Percentiles rank a stretch among this genome's conserved stretches.
Conservation (phyloP, 2,888 invertebrate species). For the Acronicta psi region DNA sequence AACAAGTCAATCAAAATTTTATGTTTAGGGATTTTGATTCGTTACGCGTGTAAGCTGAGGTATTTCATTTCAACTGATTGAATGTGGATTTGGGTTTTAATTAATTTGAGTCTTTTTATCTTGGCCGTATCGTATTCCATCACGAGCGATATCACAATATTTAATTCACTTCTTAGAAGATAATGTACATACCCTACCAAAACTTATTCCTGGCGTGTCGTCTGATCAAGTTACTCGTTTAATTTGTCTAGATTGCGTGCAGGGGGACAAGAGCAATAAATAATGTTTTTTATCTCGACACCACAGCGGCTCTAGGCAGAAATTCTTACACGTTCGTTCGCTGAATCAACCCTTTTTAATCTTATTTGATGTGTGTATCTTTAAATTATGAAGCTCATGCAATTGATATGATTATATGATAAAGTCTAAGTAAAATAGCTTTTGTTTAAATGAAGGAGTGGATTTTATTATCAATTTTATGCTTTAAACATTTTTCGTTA, state of each 20-base stretch:
- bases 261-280: slow-evolving; percentile 81
- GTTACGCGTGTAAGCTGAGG: slow-evolving; percentile 38
- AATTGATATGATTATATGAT: slow-evolving; percentile 53
- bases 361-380: slow-evolving; percentile 63
- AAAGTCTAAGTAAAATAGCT: slow-evolving; percentile 22
- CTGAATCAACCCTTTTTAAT: slow-evolving; percentile 77
- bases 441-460: slow-evolving; percentile 29
- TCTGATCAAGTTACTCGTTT: slow-evolving; percentile 84
- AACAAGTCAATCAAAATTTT: slow-evolving; percentile 51
- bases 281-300: slow-evolving; percentile 85
- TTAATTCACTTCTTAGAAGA: slow-evolving; percentile 68
- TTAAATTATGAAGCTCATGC: slow-evolving; percentile 59
- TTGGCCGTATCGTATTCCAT: slow-evolving; percentile 57
- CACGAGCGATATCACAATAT: slow-evolving; percentile 56
- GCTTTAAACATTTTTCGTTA: too few species aligned
- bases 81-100: slow-evolving; percentile 53
- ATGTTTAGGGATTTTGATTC: slow-evolving; percentile 27
- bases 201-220: slow-evolving; percentile 68
- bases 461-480: slow-evolving; percentile 14
- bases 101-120: slow-evolving; percentile 57
- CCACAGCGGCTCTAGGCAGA: slow-evolving; percentile 78
- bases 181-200: slow-evolving; percentile 68
- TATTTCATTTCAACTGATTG: slow-evolving; percentile 43
- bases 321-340: slow-evolving; percentile 86
- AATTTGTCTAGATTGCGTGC: slow-evolving; percentile 87